A percentile compares a stretch with the other conserved stretches of the same genome.
Conservation (phyloP, 2,797 vertebrate genomes). For the Amblyopsis hoosieri region DNA sequence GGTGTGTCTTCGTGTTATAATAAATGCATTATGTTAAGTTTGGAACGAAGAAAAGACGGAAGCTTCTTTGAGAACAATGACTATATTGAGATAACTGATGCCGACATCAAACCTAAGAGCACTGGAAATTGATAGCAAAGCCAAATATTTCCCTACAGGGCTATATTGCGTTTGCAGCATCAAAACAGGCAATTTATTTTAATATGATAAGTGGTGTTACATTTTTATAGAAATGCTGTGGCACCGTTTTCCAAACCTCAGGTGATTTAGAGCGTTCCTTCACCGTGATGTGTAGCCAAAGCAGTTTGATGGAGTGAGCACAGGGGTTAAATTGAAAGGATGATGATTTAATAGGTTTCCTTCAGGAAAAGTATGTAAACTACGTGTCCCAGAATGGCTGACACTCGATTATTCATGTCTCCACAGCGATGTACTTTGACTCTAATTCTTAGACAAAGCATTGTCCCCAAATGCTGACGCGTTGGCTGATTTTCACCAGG, state of each 20-base stretch:
- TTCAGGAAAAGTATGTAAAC: conserved; percentile 59
- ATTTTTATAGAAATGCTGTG: too few species aligned
- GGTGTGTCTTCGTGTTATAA: too few species aligned
- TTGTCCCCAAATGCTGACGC: conserved; percentile 51
- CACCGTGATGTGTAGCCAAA: conserved; percentile 18
- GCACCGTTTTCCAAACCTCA: conserved; percentile 7
- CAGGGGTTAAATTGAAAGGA: conserved; percentile 42
- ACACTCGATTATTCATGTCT: conserved; percentile 59
- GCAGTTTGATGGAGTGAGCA: conserved; percentile 44
- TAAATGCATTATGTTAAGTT: neutral
- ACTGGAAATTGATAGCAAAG: neutral
- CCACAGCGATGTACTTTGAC: conserved; percentile 33
- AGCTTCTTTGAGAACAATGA: conserved; percentile 5
- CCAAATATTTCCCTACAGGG: too few species aligned
- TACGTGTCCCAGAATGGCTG: conserved; percentile 57
- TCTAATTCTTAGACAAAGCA: conserved; percentile 47
- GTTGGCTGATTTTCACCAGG: conserved; percentile 46
- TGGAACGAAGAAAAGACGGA: neutral
- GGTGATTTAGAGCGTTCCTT: conserved; percentile 42
- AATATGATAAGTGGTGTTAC: too few species aligned
- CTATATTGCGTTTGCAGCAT: too few species aligned
- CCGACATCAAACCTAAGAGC: conserved; percentile 5
- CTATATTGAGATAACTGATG: neutral
- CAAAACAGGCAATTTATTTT: too few species aligned
- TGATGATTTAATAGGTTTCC: conserved; percentile 57